Conservation (phyloP, 2,888 invertebrate genomes). For the Macaria notata region DNA sequence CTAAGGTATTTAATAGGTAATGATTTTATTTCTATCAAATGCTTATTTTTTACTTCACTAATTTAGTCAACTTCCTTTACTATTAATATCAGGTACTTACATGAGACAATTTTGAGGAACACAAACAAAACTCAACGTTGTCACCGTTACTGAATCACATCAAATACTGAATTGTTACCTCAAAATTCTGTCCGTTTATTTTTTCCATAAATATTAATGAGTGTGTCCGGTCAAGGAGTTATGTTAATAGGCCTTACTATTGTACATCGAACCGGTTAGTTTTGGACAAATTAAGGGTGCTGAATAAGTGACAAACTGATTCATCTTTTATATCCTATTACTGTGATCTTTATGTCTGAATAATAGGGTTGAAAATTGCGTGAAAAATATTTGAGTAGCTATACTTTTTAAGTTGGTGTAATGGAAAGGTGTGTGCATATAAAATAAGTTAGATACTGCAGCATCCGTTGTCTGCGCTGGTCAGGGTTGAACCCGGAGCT, state of each 20-base stretch:
- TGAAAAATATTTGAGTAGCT: slow-evolving; percentile 28
- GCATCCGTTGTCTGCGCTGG: slow-evolving; percentile 57
- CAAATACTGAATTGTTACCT: slow-evolving; percentile 31
- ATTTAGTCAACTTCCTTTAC: too few relatives aligned
- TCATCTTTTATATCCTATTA: neutral
- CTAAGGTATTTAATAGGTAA: too few relatives aligned
- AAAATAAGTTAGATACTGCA: slow-evolving; percentile 66
- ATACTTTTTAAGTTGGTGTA: slow-evolving; percentile 19
- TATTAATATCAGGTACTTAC: slow-evolving; percentile 3
- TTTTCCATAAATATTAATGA: slow-evolving; percentile 71
- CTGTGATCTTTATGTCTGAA: slow-evolving; percentile 17
- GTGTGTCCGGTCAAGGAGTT: slow-evolving; percentile 77
- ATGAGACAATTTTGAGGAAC: slow-evolving; percentile 3
- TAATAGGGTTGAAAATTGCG: slow-evolving; percentile 37
- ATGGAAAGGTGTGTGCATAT: slow-evolving; percentile 78
- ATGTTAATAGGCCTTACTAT: slow-evolving; percentile 73
- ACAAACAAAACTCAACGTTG: slow-evolving; percentile 15
- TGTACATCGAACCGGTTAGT: slow-evolving; percentile 69
- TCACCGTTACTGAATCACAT: slow-evolving; percentile 30
- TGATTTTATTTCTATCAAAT: too few relatives aligned
- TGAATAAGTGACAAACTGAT: slow-evolving; percentile 45
- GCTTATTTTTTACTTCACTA: too few relatives aligned
- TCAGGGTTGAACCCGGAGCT: slow-evolving; percentile 68
- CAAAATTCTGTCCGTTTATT: slow-evolving; percentile 26
- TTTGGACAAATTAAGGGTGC: slow-evolving; percentile 72